Evolutionary conservation across 2,113 vertebrate species (phyloP).

Genomic region (Leucopsar rothschildi): DNA sequence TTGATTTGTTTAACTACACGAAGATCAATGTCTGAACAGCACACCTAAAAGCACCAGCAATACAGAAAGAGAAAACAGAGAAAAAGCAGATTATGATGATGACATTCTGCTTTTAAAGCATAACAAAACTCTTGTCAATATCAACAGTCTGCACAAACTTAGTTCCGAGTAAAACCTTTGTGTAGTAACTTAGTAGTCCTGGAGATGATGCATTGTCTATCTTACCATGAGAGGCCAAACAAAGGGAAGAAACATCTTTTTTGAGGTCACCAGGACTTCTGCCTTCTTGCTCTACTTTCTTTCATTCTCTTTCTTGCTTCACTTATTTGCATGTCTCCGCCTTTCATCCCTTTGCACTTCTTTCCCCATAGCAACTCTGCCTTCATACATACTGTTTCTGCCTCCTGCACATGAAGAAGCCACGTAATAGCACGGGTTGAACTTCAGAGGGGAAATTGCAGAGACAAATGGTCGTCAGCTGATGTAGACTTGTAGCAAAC

Average conservation of each 20-base stretch:
- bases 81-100: neutral
- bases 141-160: neutral
- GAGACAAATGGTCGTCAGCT: neutral
- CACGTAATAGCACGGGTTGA: neutral
- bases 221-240: neutral
- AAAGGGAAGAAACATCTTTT: neutral
- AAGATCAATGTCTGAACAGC: neutral
- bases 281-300: neutral
- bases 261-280: neutral
- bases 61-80: neutral
- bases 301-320: neutral
- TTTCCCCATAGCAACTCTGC: constrained; percentile 27
- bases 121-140: neutral
- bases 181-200: neutral
- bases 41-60: neutral
- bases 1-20: neutral
- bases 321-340: neutral
- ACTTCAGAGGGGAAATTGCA: neutral
- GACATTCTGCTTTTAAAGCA: neutral
- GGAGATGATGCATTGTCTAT: neutral
- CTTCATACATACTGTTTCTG: neutral
- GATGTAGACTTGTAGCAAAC: neutral
- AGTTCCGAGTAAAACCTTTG: neutral
- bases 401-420: neutral
- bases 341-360: neutral